Base-by-base conservation (phyloP, 2,797 vertebrate genomes). In the Cygnus olor region DNA sequence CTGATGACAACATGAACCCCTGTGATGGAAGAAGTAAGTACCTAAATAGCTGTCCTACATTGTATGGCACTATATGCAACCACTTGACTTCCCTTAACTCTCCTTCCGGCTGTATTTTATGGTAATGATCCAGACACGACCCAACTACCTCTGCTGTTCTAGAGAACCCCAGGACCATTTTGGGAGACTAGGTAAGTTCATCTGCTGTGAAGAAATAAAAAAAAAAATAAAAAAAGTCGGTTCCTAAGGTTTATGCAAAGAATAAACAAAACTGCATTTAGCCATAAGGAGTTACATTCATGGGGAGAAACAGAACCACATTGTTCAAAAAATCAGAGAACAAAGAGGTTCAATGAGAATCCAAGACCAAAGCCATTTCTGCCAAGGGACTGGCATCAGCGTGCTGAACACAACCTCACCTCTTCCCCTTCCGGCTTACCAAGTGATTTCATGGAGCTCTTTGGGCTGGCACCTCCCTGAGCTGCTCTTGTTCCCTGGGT, bases 1-100 rank as follows among this genome's bases (percentile, higher is more conserved):
- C 21, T 79, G 85, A 60, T 86, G 70, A 69, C 45, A 93, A 68
- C 20, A 21, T 78, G 68, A 93, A 90, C 78, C 64, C 71, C 74
- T 85, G 34, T 86, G 83, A 91, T 71, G 56, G 78, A 44, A 96
- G 57, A 93, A 88, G 14, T 11, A 28, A 80, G 65, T 73, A 80
- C 80, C 74, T 94, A 96, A 96, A 95, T 90, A 92, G 56, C 86
- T 93, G 90, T 70, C 93, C 95, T 90, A 88, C 57, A 85, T 94
- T 51, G 44, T 57, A 58, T 61, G 57, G 53, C 61, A 77, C 68
- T 65, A 18, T 72, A 82, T 57, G 56, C 81, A 63, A 83, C 81
- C 93, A 64, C 57, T 65, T 71, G 68, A 63, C n/a, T 95, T 79
- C 71, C 18, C 73, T 83, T 56, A 58, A 28, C 60, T 91, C 89